Evolutionary conservation across 2,888 invertebrate species (phyloP), one percentile per base, ranked within the genome.

Genomic region (Girardia tigrina): DNA sequence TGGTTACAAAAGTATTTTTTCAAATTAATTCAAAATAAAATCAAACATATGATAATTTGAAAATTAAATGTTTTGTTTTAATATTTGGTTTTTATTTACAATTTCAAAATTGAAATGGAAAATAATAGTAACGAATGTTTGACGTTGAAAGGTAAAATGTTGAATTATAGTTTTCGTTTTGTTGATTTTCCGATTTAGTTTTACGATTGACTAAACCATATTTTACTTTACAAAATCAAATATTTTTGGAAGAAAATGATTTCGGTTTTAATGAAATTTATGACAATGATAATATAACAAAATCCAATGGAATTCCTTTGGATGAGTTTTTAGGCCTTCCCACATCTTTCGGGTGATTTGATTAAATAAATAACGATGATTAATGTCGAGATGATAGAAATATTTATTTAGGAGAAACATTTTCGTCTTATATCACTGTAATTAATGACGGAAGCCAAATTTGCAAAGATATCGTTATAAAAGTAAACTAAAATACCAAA

Each of bases 191-290:
- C 4, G 23, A n/a, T 56, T 56, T 56, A 56, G 56, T 56, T 6
- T 16, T 56, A 56, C 56, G 56, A 8, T 56, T 56, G 23, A 56
- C 56, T 20, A 56, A 56, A 56, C 56, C 56, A 20, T 56, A 56
- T 56, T 56, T 56, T 56, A 56, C 56, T 20, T 56, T 56, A 23
- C 20, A 56, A 56, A 56, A 56, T 56, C 56, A 56, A 56, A 56
- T 56, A 56, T 56, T 56, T 56, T 56, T 56, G n/a, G 56, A 56
- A 56, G 56, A 56, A 8, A 56, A 56, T 56, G 56, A 56, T 56
- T 56, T 56, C n/a, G 56, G 56, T 16, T 56, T 56, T 56, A 56
- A n/a, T 56, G 56, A 56, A 56, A 56, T 56, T 56, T 56, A 56
- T 56, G 23, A 56, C n/a, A 56, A 56, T 56, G 56, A 8, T 6